A percentile compares a stretch with the other conserved stretches of the same genome.
Evolutionary conservation across 2,113 vertebrate species (phyloP).

Genomic region (Eublepharis macularius): DNA sequence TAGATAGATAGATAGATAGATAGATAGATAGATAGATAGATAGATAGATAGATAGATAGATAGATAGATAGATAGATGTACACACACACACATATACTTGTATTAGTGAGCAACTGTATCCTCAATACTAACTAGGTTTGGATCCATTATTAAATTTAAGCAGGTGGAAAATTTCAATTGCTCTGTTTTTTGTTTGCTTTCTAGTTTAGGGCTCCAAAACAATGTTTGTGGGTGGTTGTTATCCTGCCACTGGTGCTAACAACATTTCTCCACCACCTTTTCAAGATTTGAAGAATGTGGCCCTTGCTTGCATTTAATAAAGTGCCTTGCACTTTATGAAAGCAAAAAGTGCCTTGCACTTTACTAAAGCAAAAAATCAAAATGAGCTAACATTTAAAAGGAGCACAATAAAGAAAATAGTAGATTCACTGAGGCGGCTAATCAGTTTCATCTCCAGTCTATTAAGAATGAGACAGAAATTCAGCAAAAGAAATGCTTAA

Average conservation of each 20-base stretch:
- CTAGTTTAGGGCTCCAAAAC: not conserved
- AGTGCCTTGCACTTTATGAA: not conserved
- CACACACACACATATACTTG: too few relatives aligned
- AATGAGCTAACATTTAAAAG: not conserved
- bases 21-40: too few relatives aligned
- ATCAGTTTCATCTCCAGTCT: slow-evolving; percentile 7
- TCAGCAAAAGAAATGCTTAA: slow-evolving; percentile 1
- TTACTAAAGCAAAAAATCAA: too few relatives aligned
- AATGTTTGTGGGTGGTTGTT: not conserved
- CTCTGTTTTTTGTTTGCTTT: not conserved
- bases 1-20: too few relatives aligned
- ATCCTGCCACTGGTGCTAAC: not conserved
- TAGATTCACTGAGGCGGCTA: slow-evolving; percentile 2
- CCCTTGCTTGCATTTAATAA: not conserved
- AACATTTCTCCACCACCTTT: not conserved
- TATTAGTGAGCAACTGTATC: not conserved
- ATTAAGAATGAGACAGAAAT: not conserved
- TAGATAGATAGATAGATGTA: too few relatives aligned
- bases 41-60: too few relatives aligned
- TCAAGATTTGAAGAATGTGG: not conserved
- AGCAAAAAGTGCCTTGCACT: too few relatives aligned
- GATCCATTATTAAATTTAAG: slow-evolving; percentile 32
- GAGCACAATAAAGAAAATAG: not conserved
- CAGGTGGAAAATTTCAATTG: slow-evolving; percentile 20
- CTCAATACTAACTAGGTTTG: not conserved